phyloP scores from a whole-genome alignment of 2,888 invertebrate species.

The Zele albiditarsus region DNA sequence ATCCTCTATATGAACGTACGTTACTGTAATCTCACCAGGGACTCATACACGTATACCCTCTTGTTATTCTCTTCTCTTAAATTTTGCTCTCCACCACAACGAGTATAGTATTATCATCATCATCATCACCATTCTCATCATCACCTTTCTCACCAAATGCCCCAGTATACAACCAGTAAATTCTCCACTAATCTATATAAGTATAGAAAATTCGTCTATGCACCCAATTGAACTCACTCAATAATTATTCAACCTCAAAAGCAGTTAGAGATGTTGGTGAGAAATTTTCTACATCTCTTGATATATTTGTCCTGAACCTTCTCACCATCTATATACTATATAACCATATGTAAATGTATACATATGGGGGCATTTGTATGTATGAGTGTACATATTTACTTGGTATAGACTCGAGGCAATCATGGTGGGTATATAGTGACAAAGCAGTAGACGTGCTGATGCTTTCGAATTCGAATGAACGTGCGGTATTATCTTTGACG shows the following conservation, averaged over 20 bases:
- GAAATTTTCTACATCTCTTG: neutral
- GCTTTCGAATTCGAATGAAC: constrained; percentile 9
- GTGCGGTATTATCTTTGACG: neutral
- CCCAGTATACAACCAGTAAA: neutral
- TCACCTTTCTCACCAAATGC: neutral
- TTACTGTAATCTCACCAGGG: neutral
- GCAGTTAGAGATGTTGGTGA: neutral
- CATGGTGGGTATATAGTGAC: constrained; percentile 3
- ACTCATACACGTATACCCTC: neutral
- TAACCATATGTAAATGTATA: neutral
- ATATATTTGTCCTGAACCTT: neutral
- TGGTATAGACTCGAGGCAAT: neutral
- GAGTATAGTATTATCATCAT: neutral
- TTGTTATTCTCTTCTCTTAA: neutral
- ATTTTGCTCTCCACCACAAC: neutral
- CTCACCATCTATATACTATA: neutral
- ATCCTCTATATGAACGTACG: neutral
- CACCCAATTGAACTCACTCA: neutral
- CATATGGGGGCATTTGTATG: neutral
- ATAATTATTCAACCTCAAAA: neutral
- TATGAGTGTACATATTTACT: neutral
- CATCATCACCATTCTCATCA: neutral
- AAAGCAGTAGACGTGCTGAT: neutral
- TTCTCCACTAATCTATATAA: neutral
- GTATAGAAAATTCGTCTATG: neutral